phyloP scores from a whole-genome alignment of 2,797 vertebrate species.

The Mionectes olivaceus region DNA sequence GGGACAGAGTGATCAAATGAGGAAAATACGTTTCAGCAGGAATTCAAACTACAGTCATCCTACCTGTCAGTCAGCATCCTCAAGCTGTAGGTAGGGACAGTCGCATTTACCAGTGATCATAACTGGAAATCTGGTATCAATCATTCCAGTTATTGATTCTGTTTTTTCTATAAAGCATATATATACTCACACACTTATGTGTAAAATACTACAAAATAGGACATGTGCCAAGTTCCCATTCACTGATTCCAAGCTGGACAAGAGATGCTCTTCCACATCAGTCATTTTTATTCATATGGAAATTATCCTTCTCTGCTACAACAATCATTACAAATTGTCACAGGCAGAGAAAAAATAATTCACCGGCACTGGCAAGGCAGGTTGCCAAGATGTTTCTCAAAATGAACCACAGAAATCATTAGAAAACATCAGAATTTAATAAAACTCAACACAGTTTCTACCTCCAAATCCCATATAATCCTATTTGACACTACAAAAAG shows the following conservation, averaged over 20 bases:
- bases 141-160: not conserved
- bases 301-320: not conserved
- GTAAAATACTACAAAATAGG: not conserved
- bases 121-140: not conserved
- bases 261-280: not conserved
- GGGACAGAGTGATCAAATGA: not conserved
- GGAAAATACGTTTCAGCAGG: not conserved
- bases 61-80: not conserved
- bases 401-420: not conserved
- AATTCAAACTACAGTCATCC: not conserved
- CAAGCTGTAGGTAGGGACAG: not conserved
- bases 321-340: not conserved
- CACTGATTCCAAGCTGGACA: not conserved
- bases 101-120: not conserved
- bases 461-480: not conserved
- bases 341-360: not conserved
- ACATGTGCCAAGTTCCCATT: not conserved
- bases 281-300: not conserved
- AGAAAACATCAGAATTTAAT: not conserved
- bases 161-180: not conserved
- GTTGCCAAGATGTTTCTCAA: not conserved
- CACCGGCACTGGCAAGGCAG: fast-evolving
- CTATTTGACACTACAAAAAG: not conserved
- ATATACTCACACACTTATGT: fast-evolving
- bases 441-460: not conserved